Evolutionary conservation across 2,113 vertebrate genomes (phyloP), one percentile per base, ranked within the genome.

Genomic region (Elephas maximus): DNA sequence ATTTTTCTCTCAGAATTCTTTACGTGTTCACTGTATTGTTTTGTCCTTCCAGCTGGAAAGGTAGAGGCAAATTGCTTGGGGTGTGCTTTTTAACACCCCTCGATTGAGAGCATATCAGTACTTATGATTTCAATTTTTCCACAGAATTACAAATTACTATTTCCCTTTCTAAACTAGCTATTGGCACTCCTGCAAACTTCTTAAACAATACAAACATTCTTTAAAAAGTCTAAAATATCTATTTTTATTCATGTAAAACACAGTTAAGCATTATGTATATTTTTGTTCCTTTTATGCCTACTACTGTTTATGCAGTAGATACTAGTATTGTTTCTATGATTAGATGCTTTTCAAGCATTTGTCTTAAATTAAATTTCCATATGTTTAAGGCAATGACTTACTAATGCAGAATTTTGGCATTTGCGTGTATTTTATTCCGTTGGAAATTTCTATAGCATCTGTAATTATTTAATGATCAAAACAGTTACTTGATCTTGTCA

Each of bases 381-480:
- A 98, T 98, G 97, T 96, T 97, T 95, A 96, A 96, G 86, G 88
- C 98, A 97, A 84, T 96, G 96, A 96, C 95, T 97, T 97, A 96
- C 78, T 96, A 97, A 97, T 2, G 37, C 92, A 97, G 91, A 97
- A 97, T 97, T 97, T 98, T 98, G 97, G 95, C 97, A 97, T 97
- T 97, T 94, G 88, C 53, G 74, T 96, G 88, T 93, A 95, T 97
- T 98, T 97, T 97, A 97, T 96, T 97, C 82, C 83, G 93, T 93
- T 98, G 82, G 93, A 96, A 97, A 97, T 97, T 97, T 98, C 96
- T 98, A 97, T 97, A 97, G 97, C 98, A 98, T 98, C 97, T 98
- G 98, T 97, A 98, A 98, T 98, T 98, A 97, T 97, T 98, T 98
- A 97, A 97, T 98, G 97, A 98, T 98, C 96, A 97, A 98, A 98